Evolutionary conservation across 2,888 invertebrate species (phyloP).

Genomic region (Tenthredo notha): DNA sequence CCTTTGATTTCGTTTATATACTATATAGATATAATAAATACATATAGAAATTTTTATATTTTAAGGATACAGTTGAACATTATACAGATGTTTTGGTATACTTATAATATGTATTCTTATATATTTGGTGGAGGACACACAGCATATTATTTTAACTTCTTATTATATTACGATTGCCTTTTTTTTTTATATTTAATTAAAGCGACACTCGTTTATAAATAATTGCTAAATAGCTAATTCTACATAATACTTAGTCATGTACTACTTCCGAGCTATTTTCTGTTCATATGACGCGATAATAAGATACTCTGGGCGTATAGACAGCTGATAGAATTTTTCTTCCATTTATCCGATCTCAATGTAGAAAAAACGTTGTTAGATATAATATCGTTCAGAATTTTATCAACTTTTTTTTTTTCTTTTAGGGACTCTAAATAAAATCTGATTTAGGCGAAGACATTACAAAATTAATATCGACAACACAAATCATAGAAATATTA

Average conservation of each 20-base stretch:
- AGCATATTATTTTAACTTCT: constrained; percentile 57
- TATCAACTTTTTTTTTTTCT: background rate
- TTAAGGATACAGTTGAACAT: constrained; percentile 37
- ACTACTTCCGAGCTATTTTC: background rate
- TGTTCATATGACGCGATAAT: constrained; percentile 7
- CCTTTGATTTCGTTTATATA: background rate
- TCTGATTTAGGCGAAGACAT: background rate
- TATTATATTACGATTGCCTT: background rate
- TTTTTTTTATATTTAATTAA: constrained; percentile 18
- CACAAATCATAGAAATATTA: background rate
- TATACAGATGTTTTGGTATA: constrained; percentile 44
- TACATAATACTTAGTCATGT: constrained; percentile 4
- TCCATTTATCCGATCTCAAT: constrained; percentile 1
- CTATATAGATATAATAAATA: background rate
- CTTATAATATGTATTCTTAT: constrained; percentile 57
- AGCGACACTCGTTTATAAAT: constrained; percentile 21
- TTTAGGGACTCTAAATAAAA: background rate
- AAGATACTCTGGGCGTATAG: background rate
- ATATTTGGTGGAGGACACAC: constrained; percentile 66
- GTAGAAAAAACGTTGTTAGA: background rate
- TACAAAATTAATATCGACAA: background rate
- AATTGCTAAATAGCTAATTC: constrained; percentile 21
- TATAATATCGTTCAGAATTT: background rate
- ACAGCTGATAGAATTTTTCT: background rate
- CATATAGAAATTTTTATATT: constrained; percentile 42